Evolutionary conservation across 2,888 invertebrate species (phyloP), one percentile per base, ranked within the genome.

Genomic region (Petrolisthes cinctipes): DNA sequence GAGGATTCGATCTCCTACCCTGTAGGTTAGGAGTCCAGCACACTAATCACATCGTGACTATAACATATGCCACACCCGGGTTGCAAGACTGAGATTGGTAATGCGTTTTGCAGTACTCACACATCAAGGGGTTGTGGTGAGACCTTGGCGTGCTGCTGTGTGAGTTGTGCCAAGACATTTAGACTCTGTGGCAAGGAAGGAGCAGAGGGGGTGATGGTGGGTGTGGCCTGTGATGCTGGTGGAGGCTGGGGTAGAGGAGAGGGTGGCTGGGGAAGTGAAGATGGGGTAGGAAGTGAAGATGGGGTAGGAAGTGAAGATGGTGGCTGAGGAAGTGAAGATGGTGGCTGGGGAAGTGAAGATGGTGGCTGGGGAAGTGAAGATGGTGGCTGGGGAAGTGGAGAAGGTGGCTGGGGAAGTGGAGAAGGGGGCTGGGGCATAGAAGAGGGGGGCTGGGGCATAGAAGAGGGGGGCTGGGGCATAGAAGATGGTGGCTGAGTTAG

Each of bases 321-420:
- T 51, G 85, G 71, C 7, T 66, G 73, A 4, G 76, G 76, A 11
- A 68, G 61, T 53, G 54, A 57, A 61, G 78, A 66, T 37, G 79
- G 83, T 54, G 66, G 54, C 54, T 73, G 71, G 3, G 73, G 73
- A 9, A 80, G 80, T 11, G 73, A 14, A 23, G n/a, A 76, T 4
- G 79, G 71, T 73, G 83, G 66, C 23, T 37, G 20, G 1, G 83
- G 56, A 11, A 57, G 6, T 5, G 61, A 54, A 3, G 83, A 79
- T 71, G 71, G 85, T 5, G 85, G 85, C 5, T 71, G 20, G 4
- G 85, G 56, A 9, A 78, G 61, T n/a, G 83, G 61, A 3, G 66
- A n/a, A 11, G 82, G 82, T 23, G 82, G 86, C 17, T 73, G 76
- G 37, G 73, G 14, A 20, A 75, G 53, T 7, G 61, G 37, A 51